A percentile compares a stretch with the other conserved stretches of the same genome.
Conservation (phyloP, 23 tunicate species). For the Oikopleura vanhoeffeni region DNA sequence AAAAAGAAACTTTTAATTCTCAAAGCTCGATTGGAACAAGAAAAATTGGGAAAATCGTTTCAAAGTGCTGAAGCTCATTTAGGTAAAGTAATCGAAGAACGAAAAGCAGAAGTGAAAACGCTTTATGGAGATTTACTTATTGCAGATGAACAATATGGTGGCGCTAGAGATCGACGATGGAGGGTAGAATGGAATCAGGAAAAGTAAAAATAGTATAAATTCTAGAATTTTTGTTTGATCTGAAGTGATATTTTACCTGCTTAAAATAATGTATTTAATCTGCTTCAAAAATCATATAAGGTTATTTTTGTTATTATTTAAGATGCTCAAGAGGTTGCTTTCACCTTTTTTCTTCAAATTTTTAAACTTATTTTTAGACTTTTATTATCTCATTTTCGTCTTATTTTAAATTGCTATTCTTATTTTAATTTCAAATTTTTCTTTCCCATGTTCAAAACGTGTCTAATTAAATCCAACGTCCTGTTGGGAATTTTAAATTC, state of each 20-base stretch:
- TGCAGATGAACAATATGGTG: conserved; percentile 74
- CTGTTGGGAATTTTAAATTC: too few species aligned
- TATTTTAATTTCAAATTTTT: too few species aligned
- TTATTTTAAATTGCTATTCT: too few species aligned
- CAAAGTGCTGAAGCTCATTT: conserved; percentile 55
- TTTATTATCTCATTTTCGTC: too few species aligned
- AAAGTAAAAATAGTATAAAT: conserved; percentile 40
- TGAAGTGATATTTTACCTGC: too few species aligned
- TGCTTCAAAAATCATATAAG: background rate
- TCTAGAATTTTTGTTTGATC: too few species aligned
- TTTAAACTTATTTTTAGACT: too few species aligned
- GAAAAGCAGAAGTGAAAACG: conserved; percentile 67
- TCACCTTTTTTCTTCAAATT: too few species aligned
- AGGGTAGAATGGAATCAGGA: background rate
- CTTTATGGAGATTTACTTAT: conserved; percentile 59
- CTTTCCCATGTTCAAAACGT: too few species aligned
- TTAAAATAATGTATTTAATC: background rate
- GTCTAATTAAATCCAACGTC: too few species aligned
- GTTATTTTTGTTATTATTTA: background rate
- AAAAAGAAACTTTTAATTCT: background rate
- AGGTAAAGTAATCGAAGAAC: conserved; percentile 25
- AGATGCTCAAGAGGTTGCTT: too few species aligned
- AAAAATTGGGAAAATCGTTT: conserved; percentile 47
- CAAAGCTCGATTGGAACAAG: conserved; percentile 17
- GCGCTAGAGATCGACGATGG: conserved; percentile 4